Percentiles rank a stretch among this genome's conserved stretches.
These are phyloP conservation scores for Hyphantria cunea DNA, from an alignment of 1,140 invertebrate genomes.

Conservation along the genomic window DNA sequence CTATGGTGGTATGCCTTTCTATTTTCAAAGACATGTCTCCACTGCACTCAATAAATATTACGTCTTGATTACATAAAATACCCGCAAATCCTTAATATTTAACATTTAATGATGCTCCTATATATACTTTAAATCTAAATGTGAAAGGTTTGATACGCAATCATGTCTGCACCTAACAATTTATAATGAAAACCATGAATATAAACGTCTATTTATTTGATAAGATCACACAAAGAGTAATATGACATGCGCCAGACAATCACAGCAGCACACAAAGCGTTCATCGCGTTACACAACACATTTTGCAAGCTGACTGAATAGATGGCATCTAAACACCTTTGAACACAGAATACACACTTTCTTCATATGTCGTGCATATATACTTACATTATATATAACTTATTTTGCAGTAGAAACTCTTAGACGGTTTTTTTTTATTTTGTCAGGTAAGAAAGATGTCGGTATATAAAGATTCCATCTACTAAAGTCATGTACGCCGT, in stretches of 20 bases:
- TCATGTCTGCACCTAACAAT: constrained; percentile 28
- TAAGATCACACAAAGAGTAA: constrained; percentile 36
- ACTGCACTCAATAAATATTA: no score
- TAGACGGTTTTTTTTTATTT: no score
- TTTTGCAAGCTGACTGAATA: constrained; percentile 6
- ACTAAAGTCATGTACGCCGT: constrained; percentile 44
- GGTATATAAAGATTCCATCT: constrained; percentile 39
- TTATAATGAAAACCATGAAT: constrained; percentile 41
- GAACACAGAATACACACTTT: background rate
- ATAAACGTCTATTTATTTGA: constrained; percentile 46
- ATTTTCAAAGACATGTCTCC: no score
- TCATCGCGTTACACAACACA: constrained; percentile 26
- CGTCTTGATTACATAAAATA: background rate
- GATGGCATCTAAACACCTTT: constrained; percentile 5
- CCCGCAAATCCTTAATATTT: background rate
- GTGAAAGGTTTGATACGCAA: constrained; percentile 64
- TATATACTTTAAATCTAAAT: background rate
- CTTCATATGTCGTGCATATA: no score
- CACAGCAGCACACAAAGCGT: constrained; percentile 73
- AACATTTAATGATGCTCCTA: constrained; percentile 21
- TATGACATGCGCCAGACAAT: constrained; percentile 62
- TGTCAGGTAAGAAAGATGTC: no score
- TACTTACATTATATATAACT: no score
- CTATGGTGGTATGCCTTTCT: no score
- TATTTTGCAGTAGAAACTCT: no score